Conservation (phyloP, 1,140 invertebrate genomes). For the Drosophila oshimai region DNA sequence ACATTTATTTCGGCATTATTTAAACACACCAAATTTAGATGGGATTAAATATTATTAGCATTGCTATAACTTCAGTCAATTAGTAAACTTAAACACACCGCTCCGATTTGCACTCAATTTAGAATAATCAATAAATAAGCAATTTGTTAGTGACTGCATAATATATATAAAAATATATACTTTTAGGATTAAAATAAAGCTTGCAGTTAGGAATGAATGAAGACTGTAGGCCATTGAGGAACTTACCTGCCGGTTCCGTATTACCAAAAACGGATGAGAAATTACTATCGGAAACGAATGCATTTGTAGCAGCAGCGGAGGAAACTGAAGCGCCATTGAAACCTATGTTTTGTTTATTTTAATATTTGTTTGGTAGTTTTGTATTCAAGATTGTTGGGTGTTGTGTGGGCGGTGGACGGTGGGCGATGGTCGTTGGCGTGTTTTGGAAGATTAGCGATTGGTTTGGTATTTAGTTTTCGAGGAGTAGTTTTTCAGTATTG, state of each 20-base stretch:
- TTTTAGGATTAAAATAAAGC: constrained; percentile 10
- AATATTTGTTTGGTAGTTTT: constrained; percentile 20
- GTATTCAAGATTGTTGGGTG: constrained; percentile 33
- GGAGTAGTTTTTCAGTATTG: constrained; percentile 34
- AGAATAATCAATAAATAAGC: not conserved
- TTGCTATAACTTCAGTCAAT: not conserved
- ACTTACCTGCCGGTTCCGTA: constrained; percentile 88
- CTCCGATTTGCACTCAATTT: constrained; percentile 13
- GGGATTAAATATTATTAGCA: constrained; percentile 1
- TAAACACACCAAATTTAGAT: constrained; percentile 18
- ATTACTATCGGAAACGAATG: constrained; percentile 93
- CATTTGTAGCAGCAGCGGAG: constrained; percentile 86
- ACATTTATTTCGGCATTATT: not conserved
- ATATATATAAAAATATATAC: constrained; percentile 2
- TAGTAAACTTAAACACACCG: not conserved
- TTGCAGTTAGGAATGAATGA: constrained; percentile 44
- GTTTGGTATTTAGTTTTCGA: constrained; percentile 12
- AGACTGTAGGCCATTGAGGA: constrained; percentile 30
- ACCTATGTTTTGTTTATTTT: constrained; percentile 63
- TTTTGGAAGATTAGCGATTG: constrained; percentile 27
- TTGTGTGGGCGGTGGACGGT: constrained; percentile 33
- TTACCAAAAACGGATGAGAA: constrained; percentile 93
- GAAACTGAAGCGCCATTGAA: constrained; percentile 84
- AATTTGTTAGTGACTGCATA: constrained; percentile 20
- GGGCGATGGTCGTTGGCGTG: constrained; percentile 21